A percentile compares a stretch with the other conserved stretches of the same genome.
phyloP scores from a whole-genome alignment of 2,113 vertebrate species.

The Heterotilapia buettikoferi region DNA sequence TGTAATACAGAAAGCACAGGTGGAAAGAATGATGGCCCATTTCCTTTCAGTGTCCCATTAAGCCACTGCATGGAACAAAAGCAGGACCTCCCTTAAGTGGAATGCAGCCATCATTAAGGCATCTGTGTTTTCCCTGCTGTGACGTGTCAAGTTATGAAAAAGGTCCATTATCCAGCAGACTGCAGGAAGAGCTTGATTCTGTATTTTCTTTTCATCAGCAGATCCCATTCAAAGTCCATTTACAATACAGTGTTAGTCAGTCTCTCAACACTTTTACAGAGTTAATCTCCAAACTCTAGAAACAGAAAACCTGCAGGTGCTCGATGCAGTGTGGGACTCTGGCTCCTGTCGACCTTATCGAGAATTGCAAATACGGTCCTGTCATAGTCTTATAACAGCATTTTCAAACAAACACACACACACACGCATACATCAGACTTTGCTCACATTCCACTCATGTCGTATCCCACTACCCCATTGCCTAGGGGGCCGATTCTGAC shows the following conservation, averaged over 20 bases:
- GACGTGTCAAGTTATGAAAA: not conserved
- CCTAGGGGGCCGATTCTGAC: constrained; percentile 40
- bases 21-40: not conserved
- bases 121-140: not conserved
- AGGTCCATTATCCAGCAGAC: not conserved
- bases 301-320: not conserved
- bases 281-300: not conserved
- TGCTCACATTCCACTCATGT: constrained; percentile 59
- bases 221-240: not conserved
- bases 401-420: not conserved
- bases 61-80: not conserved
- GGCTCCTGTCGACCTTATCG: not conserved
- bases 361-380: not conserved
- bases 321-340: not conserved
- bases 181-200: not conserved
- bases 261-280: not conserved
- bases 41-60: not conserved
- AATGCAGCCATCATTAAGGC: not conserved
- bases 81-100: not conserved
- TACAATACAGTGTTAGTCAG: not conserved
- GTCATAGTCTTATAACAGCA: not conserved
- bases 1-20: not conserved
- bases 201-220: not conserved
- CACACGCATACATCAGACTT: not conserved
- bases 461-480: constrained; percentile 6